A percentile compares a stretch with the other conserved stretches of the same genome.
These are phyloP conservation scores for Megathymus violae DNA, from an alignment of 1,140 invertebrate genomes.

Conservation along the genomic window DNA sequence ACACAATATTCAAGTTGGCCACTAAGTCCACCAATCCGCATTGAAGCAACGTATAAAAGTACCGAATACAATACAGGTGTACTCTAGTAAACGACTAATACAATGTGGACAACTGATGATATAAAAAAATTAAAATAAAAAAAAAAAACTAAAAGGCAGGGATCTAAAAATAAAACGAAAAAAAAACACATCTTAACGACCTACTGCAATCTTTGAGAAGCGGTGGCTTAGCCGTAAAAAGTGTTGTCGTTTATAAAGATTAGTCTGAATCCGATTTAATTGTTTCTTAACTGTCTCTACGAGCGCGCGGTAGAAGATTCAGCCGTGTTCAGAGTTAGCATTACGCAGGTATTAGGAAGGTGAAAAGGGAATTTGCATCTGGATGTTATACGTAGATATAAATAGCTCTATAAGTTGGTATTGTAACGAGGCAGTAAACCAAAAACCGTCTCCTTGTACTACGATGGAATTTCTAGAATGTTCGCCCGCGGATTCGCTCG, in stretches of 20 bases:
- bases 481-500: too few relatives aligned
- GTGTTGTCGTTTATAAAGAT: slow-evolving; percentile 55
- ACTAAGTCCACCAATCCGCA: too few relatives aligned
- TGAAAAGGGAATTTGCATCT: slow-evolving; percentile 12
- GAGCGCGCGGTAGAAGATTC: slow-evolving; percentile 9
- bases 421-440: too few relatives aligned
- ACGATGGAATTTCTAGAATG: too few relatives aligned
- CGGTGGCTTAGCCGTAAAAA: slow-evolving; percentile 45
- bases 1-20: too few relatives aligned
- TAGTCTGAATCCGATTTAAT: slow-evolving; percentile 52
- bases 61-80: too few relatives aligned
- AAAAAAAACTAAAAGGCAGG: background rate
- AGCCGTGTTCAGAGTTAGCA: slow-evolving; percentile 18
- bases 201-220: slow-evolving; percentile 29
- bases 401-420: too few relatives aligned
- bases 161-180: slow-evolving; percentile 10
- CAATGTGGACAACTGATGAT: too few relatives aligned
- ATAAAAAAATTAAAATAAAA: too few relatives aligned
- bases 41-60: too few relatives aligned
- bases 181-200: slow-evolving; percentile 12
- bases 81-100: too few relatives aligned
- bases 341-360: slow-evolving; percentile 16
- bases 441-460: too few relatives aligned
- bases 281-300: slow-evolving; percentile 39
- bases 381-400: background rate